These are phyloP conservation scores for Drosophila subquinaria DNA, from an alignment of 2,888 invertebrate species.

Conservation along the genomic window DNA sequence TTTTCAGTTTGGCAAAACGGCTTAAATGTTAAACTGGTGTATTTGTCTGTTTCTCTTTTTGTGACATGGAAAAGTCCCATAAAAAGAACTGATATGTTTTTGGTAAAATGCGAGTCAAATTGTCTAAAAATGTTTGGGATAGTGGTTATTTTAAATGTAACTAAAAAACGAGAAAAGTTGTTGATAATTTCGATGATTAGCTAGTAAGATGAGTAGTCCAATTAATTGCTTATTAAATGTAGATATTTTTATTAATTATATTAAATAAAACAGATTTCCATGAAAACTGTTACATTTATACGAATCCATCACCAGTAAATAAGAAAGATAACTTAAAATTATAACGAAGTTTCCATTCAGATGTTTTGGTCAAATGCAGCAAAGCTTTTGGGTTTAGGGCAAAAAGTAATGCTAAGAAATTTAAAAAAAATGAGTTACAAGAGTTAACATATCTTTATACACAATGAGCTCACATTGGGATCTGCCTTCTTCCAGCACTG, in stretches of 20 bases:
- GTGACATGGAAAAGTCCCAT: slow-evolving; percentile 4
- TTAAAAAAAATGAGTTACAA: background rate
- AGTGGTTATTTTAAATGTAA: background rate
- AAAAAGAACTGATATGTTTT: slow-evolving; percentile 3
- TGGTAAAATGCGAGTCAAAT: slow-evolving; percentile 3
- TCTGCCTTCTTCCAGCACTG: slow-evolving; percentile 85
- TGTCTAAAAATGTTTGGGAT: background rate
- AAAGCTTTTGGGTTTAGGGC: slow-evolving; percentile 53
- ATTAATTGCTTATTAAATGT: slow-evolving; percentile 1
- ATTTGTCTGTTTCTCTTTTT: background rate
- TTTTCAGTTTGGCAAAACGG: slow-evolving; percentile 10
- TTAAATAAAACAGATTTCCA: background rate
- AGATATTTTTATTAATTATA: background rate
- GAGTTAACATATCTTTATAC: too few relatives aligned
- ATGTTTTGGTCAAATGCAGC: background rate
- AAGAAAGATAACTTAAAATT: background rate
- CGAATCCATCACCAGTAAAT: slow-evolving; percentile 18
- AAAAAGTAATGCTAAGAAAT: slow-evolving; percentile 78
- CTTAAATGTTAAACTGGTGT: slow-evolving; percentile 15
- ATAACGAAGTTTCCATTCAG: background rate
- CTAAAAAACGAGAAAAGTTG: background rate
- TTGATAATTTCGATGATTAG: slow-evolving; percentile 4
- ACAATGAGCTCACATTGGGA: slow-evolving; percentile 74
- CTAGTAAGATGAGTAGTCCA: background rate
- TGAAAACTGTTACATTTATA: background rate